These are phyloP conservation scores for Sisor rabdophorus DNA, from an alignment of 2,113 vertebrate species.

Conservation along the genomic window DNA sequence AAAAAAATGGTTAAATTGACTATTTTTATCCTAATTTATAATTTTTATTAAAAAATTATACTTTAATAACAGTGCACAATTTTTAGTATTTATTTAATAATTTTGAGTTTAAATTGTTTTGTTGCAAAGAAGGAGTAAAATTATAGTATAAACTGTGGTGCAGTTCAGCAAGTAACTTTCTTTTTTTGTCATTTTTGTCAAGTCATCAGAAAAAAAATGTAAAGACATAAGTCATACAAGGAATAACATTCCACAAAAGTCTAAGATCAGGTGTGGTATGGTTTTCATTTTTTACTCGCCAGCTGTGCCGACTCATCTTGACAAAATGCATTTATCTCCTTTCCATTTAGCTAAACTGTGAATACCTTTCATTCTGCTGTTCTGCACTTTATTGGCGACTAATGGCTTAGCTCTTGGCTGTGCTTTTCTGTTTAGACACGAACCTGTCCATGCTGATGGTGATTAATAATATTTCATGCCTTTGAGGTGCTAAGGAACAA, in stretches of 20 bases:
- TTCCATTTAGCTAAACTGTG: conserved; percentile 35
- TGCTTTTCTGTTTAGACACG: conserved; percentile 55
- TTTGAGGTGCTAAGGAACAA: conserved; percentile 55
- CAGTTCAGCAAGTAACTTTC: no score
- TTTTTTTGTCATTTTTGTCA: no score
- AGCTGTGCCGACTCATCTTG: conserved; percentile 29
- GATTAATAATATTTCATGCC: conserved; percentile 47
- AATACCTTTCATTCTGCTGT: conserved; percentile 38
- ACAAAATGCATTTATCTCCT: conserved; percentile 45
- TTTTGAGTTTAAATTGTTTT: no score
- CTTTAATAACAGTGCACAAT: no score
- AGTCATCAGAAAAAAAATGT: neutral
- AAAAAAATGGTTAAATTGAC: no score
- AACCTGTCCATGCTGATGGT: conserved; percentile 47
- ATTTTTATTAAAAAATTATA: no score
- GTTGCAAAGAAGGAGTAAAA: no score
- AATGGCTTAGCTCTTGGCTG: conserved; percentile 32
- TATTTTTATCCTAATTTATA: no score
- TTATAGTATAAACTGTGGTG: no score
- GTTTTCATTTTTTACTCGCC: conserved; percentile 26
- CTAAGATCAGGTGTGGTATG: conserved; percentile 27
- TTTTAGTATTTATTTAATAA: no score
- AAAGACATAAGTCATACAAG: neutral
- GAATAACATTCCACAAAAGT: conserved; percentile 20
- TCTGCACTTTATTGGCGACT: conserved; percentile 36